Evolutionary conservation across 2,113 vertebrate species (phyloP).

Genomic region (Sceloporus tristichus): DNA sequence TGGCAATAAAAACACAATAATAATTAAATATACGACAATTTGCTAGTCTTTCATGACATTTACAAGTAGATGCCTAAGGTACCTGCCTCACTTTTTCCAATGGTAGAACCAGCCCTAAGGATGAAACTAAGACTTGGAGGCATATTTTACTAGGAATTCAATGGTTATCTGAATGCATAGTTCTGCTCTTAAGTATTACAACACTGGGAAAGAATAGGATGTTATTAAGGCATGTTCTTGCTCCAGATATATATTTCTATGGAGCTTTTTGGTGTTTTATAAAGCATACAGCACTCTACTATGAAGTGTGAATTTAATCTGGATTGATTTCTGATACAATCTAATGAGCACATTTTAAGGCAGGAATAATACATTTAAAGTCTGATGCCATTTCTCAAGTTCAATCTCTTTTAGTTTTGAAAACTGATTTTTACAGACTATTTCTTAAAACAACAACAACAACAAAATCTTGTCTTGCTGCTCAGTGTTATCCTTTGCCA

Average conservation of each 20-base stretch:
- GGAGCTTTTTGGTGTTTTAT: not conserved
- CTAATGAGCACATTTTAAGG: not conserved
- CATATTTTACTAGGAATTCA: not conserved
- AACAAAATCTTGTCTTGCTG: not conserved
- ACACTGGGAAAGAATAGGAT: not conserved
- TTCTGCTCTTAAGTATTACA: not conserved
- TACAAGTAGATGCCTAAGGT: not conserved
- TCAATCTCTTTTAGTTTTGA: not conserved
- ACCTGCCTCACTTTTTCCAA: not conserved
- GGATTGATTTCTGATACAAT: not conserved
- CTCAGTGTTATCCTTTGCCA: no score
- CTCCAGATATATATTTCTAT: not conserved
- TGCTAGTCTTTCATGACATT: not conserved
- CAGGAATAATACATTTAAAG: not conserved
- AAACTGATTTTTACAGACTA: not conserved
- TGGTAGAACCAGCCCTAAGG: not conserved
- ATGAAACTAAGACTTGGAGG: no score
- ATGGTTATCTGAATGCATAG: not conserved
- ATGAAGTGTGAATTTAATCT: not conserved
- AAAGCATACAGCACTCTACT: not conserved
- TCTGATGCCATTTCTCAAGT: not conserved
- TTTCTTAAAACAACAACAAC: not conserved
- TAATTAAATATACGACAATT: not conserved
- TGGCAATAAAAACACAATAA: not conserved
- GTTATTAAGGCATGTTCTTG: not conserved